Conservation (phyloP, 2,113 vertebrate genomes). For the Nothobranchius furzeri region DNA sequence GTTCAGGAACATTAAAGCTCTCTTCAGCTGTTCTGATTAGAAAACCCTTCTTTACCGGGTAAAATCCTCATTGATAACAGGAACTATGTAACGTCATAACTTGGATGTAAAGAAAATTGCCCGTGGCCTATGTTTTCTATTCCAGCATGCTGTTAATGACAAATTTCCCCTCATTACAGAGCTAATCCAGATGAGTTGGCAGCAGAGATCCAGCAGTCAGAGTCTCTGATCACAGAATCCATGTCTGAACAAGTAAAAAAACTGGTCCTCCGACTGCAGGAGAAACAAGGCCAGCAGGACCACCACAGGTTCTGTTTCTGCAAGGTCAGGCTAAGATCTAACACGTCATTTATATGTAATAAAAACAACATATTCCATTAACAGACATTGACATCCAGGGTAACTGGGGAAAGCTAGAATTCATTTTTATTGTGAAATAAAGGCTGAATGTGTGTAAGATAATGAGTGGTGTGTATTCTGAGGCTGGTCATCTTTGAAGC, state of each 20-base stretch:
- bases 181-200: constrained; percentile 83
- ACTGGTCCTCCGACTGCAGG: constrained; percentile 86
- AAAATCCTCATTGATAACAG: not conserved
- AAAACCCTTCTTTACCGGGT: not conserved
- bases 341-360: not conserved
- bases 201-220: constrained; percentile 82
- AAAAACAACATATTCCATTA: not conserved
- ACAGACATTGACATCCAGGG: no score
- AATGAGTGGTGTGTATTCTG: not conserved
- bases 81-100: not conserved
- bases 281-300: constrained; percentile 84
- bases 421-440: no score
- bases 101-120: no score
- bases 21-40: not conserved
- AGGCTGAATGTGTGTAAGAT: not conserved
- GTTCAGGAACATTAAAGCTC: not conserved
- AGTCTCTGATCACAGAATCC: constrained; percentile 88
- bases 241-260: constrained; percentile 80
- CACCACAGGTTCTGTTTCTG: constrained; percentile 85
- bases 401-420: no score
- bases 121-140: no score
- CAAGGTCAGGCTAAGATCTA: constrained; percentile 81
- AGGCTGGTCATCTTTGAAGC: not conserved
- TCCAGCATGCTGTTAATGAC: no score
- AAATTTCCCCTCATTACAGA: constrained; percentile 58